These are phyloP conservation scores for Dendronephthya gigantea DNA, from an alignment of 64 coral and sea anemone species.

Conservation along the genomic window DNA sequence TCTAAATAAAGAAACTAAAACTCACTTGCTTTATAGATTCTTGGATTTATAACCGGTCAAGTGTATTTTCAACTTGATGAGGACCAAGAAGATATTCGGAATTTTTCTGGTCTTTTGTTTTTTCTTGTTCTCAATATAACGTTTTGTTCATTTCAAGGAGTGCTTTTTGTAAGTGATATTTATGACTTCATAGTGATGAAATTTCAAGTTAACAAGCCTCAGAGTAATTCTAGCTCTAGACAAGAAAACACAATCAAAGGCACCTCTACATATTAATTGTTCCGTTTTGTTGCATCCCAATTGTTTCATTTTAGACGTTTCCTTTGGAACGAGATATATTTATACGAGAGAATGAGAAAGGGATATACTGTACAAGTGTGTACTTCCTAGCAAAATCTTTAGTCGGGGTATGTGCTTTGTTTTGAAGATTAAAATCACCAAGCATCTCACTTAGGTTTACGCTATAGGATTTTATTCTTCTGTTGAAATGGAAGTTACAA, in stretches of 20 bases:
- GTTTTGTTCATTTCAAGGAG: constrained; percentile 1
- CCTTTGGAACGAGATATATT: background rate
- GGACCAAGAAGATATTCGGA: background rate
- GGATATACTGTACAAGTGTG: background rate
- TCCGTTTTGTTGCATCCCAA: background rate
- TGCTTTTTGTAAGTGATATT: constrained; percentile 8
- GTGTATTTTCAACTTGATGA: constrained; percentile 13
- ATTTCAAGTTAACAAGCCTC: too few species aligned
- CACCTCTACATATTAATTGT: background rate
- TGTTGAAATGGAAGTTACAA: too few species aligned
- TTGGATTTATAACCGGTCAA: background rate
- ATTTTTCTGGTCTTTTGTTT: constrained; percentile 1
- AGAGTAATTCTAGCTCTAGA: too few species aligned
- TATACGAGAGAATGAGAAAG: constrained; percentile 1
- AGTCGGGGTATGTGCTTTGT: background rate
- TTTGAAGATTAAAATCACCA: too few species aligned
- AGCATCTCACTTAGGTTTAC: too few species aligned
- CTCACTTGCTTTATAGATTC: background rate
- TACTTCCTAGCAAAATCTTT: constrained; percentile 11
- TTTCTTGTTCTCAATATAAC: constrained; percentile 11
- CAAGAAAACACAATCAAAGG: too few species aligned
- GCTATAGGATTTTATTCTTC: too few species aligned
- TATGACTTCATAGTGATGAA: too few species aligned
- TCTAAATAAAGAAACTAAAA: too few species aligned
- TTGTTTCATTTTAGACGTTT: constrained; percentile 5